Base-by-base conservation (phyloP, 1,140 invertebrate species). In the Apis florea region DNA sequence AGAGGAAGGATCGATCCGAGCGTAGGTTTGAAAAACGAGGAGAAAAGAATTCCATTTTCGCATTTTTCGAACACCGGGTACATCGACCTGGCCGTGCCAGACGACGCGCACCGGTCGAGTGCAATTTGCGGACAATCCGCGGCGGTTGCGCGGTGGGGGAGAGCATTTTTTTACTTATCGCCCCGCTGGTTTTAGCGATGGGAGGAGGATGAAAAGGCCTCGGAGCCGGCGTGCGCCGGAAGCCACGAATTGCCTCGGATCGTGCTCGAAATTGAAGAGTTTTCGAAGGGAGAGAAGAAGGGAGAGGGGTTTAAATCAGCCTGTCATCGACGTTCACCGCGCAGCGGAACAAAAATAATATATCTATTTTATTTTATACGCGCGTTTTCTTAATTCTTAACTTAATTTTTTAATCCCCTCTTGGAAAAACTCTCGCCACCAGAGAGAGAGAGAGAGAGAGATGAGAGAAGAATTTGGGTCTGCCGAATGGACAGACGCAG, bases 81-180 rank as follows among this genome's bases (percentile, higher is more conserved):
- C 73, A 69, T 78, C 67, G 85, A 83, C 77, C 70, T 81, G 77
- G 49, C 72, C 47, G 68, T 79, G 80, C 66, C 80, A 58, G 78
- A 85, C 61, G 58, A 75, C 69, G 72, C 69, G 72, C 76, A 73
- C 80, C 59, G 64, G 26, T 63, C 69, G 78, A 70, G 80, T 63
- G 82, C 83, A 85, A 87, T 87, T 86, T 84, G 79, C 78, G 75
- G 72, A 64, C 82, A 83, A 81, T 75, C 73, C 74, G 58, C 79
- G 58, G 67, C 67, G 56, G 73, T 54, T 61, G 63, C 21, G 64
- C 73, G 47, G 73, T 63, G 72, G 58, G 79, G 73, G 71, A 75
- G 74, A 81, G 85, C 79, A 85, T 69, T 89, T 85, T 81, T 79
- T 70, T 83, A 67, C 69, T 85, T 79, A 73, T 79, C 67, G 73